Evolutionary conservation across 2,888 invertebrate species (phyloP), one percentile per base, ranked within the genome.

Genomic region (Mesorhabditis sp.): DNA sequence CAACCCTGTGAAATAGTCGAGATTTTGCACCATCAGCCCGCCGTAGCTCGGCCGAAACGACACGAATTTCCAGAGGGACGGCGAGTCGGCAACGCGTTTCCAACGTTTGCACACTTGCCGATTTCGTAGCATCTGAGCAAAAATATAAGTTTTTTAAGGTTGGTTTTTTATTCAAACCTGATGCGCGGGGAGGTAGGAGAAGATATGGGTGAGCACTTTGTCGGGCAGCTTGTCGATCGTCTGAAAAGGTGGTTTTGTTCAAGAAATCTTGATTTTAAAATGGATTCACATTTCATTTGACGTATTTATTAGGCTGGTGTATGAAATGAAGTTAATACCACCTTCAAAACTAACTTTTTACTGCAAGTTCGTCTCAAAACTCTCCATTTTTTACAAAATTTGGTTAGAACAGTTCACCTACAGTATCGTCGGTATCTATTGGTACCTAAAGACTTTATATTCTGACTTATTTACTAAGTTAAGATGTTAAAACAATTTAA

Each of bases 21-120:
- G 50, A 62, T 76, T 78, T 28, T 6, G 10, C 45, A 95, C 93
- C 87, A 94, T 93, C 62, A 95, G 89, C 43, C 97, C 97, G 28
- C 95, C 96, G 81, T 95, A 92, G 88, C 96, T 97, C 6, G 97
- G 96, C 58, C 98, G 90, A 64, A 99, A 89, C 3, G 96, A 97
- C 45, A 99, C 96, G 85, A 92, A 91, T 79, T 92, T 92, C 98
- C 98, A 99, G 1, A 99, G 89, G 43, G 91, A 90, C 6, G 95
- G 94, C 87, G 96, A 94, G 89, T 96, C 95, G 0, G 96, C 95
- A 15, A 97, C 91, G 86, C 92, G 90, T 10, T 96, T 90, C 98
- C 98, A 99, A 87, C 94, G 92, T 86, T 92, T 93, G 89, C 96
- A 96, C 4, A 97, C 93, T 75, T 92, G 90, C 0, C 97, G 95